Base-by-base conservation (phyloP, 2,888 invertebrate species). In the Carabus problematicus region DNA sequence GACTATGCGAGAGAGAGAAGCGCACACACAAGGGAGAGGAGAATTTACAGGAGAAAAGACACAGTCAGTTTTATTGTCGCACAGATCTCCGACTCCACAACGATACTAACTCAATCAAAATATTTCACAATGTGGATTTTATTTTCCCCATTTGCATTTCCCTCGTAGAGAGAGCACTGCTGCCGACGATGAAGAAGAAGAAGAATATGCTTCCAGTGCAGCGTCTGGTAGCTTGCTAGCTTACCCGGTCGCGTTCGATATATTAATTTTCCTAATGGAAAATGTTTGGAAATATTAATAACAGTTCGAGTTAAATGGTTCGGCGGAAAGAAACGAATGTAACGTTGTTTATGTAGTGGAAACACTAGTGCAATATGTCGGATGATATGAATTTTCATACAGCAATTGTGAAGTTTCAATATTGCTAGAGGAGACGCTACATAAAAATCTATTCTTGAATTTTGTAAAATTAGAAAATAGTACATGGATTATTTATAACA, bases 101-200 rank as follows among this genome's bases (percentile, higher is more conserved):
- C 52, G 74, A 75, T 75, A 76, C 74, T 75, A 77, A 78, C 77
- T 76, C 77, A 74, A 78, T 78, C 78, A 77, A 78, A 78, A 79
- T 79, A 79, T 79, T 79, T 78, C 76, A 77, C 77, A 77, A 77
- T 76, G 75, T 71, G 71, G 70, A 60, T 73, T 74, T 75, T 73
- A 73, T 73, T 73, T 72, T 73, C 72, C 63, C 71, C 70, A 74
- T 74, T 67, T 75, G 73, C 75, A 75, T 75, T 73, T 75, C 66
- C 16, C 43, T 16, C 59, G 42, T 19, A 8, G 19, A 18, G n/a
- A 18, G 9, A 52, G 19, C 11, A 18, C 16, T 9, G 18, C 29
- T 6, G 29, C 29, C 6, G n/a, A n/a, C n/a, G 42, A 29, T 29
- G 12, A 45, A 12, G 45, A 12, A 45, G 11, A 45, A 45, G 45